Conservation (phyloP, 2,113 vertebrate genomes). For the Raja brachyura region DNA sequence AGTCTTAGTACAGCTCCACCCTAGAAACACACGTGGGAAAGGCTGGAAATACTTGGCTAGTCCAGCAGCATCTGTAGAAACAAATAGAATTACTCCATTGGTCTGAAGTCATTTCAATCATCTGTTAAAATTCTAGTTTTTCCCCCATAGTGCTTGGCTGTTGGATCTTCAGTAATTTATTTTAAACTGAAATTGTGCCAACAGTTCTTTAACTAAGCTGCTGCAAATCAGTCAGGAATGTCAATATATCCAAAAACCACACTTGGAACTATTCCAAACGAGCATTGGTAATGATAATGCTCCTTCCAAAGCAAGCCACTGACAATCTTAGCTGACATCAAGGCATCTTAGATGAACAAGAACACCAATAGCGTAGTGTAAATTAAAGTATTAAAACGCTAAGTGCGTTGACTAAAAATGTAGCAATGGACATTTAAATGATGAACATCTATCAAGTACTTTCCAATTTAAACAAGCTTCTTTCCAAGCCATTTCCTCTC, state of each 20-base stretch:
- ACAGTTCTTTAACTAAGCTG: background rate
- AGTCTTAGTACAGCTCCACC: too few relatives aligned
- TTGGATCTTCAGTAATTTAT: background rate
- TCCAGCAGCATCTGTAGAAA: too few relatives aligned
- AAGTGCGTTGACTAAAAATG: background rate
- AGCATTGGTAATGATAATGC: too few relatives aligned
- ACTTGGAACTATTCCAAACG: too few relatives aligned
- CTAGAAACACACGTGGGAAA: too few relatives aligned
- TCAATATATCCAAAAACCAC: background rate
- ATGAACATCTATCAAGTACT: background rate
- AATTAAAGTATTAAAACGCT: background rate
- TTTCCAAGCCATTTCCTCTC: background rate
- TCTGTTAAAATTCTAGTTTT: too few relatives aligned
- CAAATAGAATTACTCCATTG: too few relatives aligned
- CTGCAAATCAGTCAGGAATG: background rate
- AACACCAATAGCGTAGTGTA: background rate
- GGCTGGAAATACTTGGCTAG: too few relatives aligned
- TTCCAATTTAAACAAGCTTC: background rate
- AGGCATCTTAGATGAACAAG: background rate
- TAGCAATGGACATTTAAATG: background rate
- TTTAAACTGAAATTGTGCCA: background rate
- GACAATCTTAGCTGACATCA: background rate
- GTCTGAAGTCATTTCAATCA: too few relatives aligned
- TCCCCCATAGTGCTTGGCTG: background rate
- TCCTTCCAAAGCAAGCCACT: background rate